Evolutionary conservation across 1,140 invertebrate species (phyloP).

Genomic region (Trichonephila clavipes): DNA sequence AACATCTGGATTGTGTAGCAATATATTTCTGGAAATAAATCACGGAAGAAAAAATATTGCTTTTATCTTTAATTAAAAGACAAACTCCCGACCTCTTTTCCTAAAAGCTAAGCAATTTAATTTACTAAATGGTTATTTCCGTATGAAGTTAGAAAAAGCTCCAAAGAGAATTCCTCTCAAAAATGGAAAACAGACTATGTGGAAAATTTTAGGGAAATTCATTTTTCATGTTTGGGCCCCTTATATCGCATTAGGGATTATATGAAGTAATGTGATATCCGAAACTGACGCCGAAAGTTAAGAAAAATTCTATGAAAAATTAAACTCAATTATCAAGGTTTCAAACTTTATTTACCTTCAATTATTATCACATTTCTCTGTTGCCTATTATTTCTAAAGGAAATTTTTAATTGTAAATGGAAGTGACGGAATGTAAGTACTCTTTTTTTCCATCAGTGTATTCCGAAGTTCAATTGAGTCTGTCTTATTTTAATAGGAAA

Average conservation of each 20-base stretch:
- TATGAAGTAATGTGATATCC: constrained; percentile 24
- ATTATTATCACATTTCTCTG: constrained; percentile 22
- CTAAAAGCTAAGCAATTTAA: constrained; percentile 24
- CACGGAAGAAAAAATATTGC: constrained; percentile 33
- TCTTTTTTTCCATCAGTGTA: neutral
- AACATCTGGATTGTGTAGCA: constrained; percentile 51
- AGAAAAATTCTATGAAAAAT: neutral
- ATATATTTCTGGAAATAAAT: constrained; percentile 54
- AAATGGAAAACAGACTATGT: neutral
- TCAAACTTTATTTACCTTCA: constrained; percentile 46
- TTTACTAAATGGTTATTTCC: constrained; percentile 58
- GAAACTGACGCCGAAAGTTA: constrained; percentile 18
- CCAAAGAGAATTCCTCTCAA: neutral
- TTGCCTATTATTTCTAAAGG: neutral
- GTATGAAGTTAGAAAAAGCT: neutral
- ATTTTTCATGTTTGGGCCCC: constrained; percentile 63
- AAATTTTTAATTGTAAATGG: constrained; percentile 15
- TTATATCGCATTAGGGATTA: constrained; percentile 9
- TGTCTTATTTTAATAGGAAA: neutral
- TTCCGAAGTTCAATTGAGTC: neutral
- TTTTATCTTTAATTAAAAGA: constrained; percentile 39
- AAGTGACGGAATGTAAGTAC: neutral
- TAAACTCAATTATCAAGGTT: constrained; percentile 42
- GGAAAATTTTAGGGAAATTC: constrained; percentile 31
- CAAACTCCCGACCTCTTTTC: constrained; percentile 6